Conservation (phyloP, 2,113 vertebrate species). For the Meriones unguiculatus region DNA sequence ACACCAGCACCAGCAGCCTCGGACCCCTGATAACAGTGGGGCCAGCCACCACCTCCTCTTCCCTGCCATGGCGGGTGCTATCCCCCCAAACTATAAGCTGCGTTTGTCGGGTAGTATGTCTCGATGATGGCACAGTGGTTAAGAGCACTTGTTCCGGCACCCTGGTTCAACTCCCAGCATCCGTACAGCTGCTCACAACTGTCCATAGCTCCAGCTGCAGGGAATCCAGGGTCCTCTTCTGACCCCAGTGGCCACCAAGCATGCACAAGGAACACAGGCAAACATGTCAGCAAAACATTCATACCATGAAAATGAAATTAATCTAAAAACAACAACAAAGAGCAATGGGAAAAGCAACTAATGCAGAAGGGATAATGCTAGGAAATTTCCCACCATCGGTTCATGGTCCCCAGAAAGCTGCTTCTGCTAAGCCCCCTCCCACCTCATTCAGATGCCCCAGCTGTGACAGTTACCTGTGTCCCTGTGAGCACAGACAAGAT, state of each 20-base stretch:
- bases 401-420: background rate
- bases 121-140: background rate
- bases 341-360: background rate
- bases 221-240: background rate
- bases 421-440: background rate
- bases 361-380: background rate
- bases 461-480: background rate
- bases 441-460: background rate
- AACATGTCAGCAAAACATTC: background rate
- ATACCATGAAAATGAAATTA: background rate
- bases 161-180: background rate
- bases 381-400: background rate
- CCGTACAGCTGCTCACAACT: background rate
- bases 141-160: background rate
- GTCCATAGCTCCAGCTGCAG: background rate
- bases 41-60: background rate
- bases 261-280: background rate
- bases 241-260: background rate
- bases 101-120: background rate
- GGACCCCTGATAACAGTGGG: background rate
- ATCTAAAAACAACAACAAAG: background rate
- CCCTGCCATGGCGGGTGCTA: too few relatives aligned
- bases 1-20: background rate
- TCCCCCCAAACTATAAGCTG: too few relatives aligned
- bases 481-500: rapidly evolving